Evolutionary conservation across 2,113 vertebrate species (phyloP), one percentile per base, ranked within the genome.

Genomic region (Erpornis zantholeuca): DNA sequence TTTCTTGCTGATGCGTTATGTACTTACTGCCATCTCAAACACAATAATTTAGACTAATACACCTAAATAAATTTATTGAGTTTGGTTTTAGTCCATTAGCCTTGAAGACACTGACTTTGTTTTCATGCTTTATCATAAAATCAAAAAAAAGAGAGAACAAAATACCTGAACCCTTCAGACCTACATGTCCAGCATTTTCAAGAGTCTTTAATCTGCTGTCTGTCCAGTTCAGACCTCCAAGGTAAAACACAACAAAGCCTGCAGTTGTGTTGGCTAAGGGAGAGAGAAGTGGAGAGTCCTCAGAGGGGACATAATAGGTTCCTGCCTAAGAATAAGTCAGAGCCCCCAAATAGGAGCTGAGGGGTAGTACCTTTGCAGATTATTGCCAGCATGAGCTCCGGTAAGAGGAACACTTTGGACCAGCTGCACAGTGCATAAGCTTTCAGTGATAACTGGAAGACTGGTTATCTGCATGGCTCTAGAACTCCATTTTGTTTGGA

Each of bases 301-400:
- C 27, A 82, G 35, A 66, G 53, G 11, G 33, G 10, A 18, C 15
- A 3, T 33, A 5, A 3, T 53, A n/a, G 38, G 92, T 89, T 56
- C 10, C 12, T 68, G 35, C 4, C 0, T 57, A 38, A 70, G 35
- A 47, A 13, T 31, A 49, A 66, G 20, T 24, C 54, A 68, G 29
- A 84, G 14, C 54, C 22, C 72, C 38, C 27, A 35, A 27, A 14
- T 2, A 25, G 35, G 35, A 86, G n/a, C 21, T 68, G 10, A 33
- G 31, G 11, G 36, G 3, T 20, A 10, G 1, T 63, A 63, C 20
- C 15, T 69, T 64, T 92, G 33, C 29, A 63, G 22, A 17, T 54
- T n/a, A 22, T 50, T 88, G 53, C 40, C 10, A 45, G 21, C 0
- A 0, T 45, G 29, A 40, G 15, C 28, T 70, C 2, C 0, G 17